Percentiles rank a stretch among this genome's conserved stretches.
These are phyloP conservation scores for Drosophila emarginata DNA, from an alignment of 2,888 invertebrate genomes.

Conservation along the genomic window DNA sequence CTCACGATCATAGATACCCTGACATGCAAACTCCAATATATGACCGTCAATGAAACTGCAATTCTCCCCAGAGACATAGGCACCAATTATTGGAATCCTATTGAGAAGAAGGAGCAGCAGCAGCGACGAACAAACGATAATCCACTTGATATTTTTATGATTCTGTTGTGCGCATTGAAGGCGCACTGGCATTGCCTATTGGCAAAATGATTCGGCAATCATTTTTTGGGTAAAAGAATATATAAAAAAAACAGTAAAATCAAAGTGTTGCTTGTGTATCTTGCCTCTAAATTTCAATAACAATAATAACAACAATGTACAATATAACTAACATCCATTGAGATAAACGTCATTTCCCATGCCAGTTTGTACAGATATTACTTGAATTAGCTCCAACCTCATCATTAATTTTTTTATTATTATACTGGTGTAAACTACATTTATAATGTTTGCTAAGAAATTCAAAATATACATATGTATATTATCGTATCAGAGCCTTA, in stretches of 20 bases:
- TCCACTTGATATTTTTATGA: slow-evolving; percentile 55
- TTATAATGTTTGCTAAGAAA: no score
- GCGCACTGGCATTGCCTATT: slow-evolving; percentile 69
- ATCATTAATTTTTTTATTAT: no score
- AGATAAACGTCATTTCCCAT: neutral
- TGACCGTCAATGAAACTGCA: slow-evolving; percentile 58
- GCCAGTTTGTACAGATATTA: neutral
- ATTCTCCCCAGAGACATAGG: slow-evolving; percentile 24
- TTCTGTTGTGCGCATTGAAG: slow-evolving; percentile 38
- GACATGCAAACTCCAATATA: slow-evolving; percentile 55
- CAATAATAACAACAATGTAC: neutral
- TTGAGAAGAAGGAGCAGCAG: slow-evolving; percentile 1
- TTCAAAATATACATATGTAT: no score
- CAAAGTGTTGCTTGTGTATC: neutral
- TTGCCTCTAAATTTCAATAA: neutral
- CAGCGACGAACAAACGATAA: slow-evolving; percentile 33
- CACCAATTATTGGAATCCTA: slow-evolving; percentile 14
- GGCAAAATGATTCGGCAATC: slow-evolving; percentile 57
- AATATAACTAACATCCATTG: neutral
- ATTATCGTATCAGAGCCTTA: no score
- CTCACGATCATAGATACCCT: slow-evolving; percentile 38
- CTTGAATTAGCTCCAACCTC: neutral
- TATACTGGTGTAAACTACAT: no score
- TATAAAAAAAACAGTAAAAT: slow-evolving; percentile 21
- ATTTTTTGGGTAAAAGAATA: slow-evolving; percentile 50